These are phyloP conservation scores for Periophthalmus magnuspinnatus DNA, from an alignment of 2,797 vertebrate species.

Conservation along the genomic window DNA sequence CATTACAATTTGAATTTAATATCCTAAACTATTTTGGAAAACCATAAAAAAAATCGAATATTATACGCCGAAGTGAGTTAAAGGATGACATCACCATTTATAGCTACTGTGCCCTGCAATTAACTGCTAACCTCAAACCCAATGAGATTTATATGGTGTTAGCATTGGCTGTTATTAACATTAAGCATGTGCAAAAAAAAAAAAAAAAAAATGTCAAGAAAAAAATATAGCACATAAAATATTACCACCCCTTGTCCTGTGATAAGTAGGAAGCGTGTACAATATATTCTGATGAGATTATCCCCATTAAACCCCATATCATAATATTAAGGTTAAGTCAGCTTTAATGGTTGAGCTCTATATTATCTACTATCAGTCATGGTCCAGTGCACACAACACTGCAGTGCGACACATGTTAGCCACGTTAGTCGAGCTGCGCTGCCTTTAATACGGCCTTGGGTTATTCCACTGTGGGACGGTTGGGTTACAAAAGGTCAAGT, in stretches of 20 bases:
- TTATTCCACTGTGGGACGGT: slow-evolving; percentile 44
- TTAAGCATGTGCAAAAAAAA: slow-evolving; percentile 19
- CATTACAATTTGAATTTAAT: background rate
- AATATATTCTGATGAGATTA: slow-evolving; percentile 42
- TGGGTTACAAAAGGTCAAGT: slow-evolving; percentile 44
- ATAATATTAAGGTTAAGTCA: slow-evolving; percentile 69
- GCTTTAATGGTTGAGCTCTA: slow-evolving; percentile 56
- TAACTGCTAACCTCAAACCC: slow-evolving; percentile 5
- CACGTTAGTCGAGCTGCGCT: slow-evolving; percentile 26
- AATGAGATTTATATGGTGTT: slow-evolving; percentile 11
- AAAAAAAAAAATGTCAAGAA: slow-evolving; percentile 4
- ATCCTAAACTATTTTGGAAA: background rate
- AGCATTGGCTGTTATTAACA: slow-evolving; percentile 22
- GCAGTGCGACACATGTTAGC: slow-evolving; percentile 26
- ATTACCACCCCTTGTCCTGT: slow-evolving; percentile 10
- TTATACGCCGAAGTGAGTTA: background rate
- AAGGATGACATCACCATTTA: slow-evolving; percentile 16
- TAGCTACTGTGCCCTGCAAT: slow-evolving; percentile 13
- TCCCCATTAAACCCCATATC: slow-evolving; percentile 48
- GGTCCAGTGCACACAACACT: slow-evolving; percentile 43
- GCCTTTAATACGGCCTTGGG: slow-evolving; percentile 35
- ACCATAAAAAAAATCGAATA: slow-evolving; percentile 21
- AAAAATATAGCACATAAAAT: slow-evolving; percentile 12
- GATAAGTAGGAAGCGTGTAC: slow-evolving; percentile 12
- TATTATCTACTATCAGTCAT: slow-evolving; percentile 56